These are phyloP conservation scores for Alligator mississippiensis DNA, from an alignment of 2,113 vertebrate species.

Conservation along the genomic window DNA sequence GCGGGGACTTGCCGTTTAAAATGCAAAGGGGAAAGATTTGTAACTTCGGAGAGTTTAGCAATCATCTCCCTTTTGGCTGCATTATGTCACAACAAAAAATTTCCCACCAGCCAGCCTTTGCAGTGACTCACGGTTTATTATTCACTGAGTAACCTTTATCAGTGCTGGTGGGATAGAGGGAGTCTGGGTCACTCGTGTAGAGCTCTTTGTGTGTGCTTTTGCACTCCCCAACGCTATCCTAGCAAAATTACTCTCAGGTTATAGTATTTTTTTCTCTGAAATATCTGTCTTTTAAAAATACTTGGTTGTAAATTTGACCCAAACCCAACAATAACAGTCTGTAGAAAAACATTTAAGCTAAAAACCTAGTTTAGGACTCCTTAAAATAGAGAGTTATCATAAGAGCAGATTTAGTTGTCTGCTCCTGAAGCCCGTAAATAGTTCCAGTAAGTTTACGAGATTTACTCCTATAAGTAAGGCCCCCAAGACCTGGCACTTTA, in stretches of 20 bases:
- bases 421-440: neutral
- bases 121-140: neutral
- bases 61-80: slow-evolving; percentile 18
- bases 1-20: neutral
- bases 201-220: neutral
- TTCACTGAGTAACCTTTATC: neutral
- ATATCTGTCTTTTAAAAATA: neutral
- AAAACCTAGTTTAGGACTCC: neutral
- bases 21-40: neutral
- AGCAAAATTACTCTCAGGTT: slow-evolving; percentile 5
- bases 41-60: neutral
- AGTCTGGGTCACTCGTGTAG: neutral
- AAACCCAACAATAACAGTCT: slow-evolving; percentile 44
- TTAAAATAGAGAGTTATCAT: neutral
- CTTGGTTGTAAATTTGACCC: neutral
- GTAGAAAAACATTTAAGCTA: neutral
- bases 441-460: accelerated
- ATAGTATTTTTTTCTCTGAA: neutral
- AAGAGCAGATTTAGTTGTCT: neutral
- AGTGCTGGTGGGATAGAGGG: neutral
- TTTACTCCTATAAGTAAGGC: neutral
- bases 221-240: neutral
- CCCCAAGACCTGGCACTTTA: neutral
- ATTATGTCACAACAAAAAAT: neutral
- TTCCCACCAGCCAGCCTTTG: slow-evolving; percentile 46